A percentile compares a stretch with the other conserved stretches of the same genome.
Evolutionary conservation across 2,797 vertebrate species (phyloP).

Genomic region (Argya squamiceps): DNA sequence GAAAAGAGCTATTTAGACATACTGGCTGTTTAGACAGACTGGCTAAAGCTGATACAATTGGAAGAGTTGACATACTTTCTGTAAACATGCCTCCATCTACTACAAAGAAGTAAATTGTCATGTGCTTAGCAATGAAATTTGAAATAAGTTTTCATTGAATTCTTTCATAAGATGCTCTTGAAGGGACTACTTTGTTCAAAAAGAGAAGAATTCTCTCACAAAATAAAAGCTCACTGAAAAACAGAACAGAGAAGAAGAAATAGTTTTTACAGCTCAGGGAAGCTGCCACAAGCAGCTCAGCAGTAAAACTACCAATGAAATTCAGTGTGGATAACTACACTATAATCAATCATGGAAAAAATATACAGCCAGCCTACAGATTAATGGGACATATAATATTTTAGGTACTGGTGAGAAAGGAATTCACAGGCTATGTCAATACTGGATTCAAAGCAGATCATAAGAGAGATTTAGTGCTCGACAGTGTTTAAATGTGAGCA

Average conservation of each 20-base stretch:
- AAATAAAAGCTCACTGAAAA: neutral
- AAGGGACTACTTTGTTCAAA: neutral
- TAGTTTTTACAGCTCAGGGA: neutral
- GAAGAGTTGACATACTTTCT: neutral
- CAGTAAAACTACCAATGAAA: neutral
- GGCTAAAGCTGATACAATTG: neutral
- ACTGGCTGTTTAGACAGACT: neutral
- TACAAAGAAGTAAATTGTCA: neutral
- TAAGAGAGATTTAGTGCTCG: neutral
- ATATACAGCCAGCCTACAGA: neutral
- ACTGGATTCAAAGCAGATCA: neutral
- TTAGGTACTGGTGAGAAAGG: neutral
- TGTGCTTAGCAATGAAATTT: neutral
- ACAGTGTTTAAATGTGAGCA: neutral
- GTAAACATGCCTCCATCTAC: neutral
- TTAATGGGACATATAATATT: accelerated
- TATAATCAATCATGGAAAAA: neutral
- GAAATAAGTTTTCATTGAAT: neutral
- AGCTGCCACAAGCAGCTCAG: neutral
- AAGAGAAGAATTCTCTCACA: neutral
- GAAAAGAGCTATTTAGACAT: neutral
- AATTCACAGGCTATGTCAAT: neutral
- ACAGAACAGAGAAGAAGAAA: neutral
- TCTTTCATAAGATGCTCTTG: neutral
- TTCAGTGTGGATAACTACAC: neutral